Conservation (phyloP, 2,888 invertebrate genomes). For the Meganola albula region DNA sequence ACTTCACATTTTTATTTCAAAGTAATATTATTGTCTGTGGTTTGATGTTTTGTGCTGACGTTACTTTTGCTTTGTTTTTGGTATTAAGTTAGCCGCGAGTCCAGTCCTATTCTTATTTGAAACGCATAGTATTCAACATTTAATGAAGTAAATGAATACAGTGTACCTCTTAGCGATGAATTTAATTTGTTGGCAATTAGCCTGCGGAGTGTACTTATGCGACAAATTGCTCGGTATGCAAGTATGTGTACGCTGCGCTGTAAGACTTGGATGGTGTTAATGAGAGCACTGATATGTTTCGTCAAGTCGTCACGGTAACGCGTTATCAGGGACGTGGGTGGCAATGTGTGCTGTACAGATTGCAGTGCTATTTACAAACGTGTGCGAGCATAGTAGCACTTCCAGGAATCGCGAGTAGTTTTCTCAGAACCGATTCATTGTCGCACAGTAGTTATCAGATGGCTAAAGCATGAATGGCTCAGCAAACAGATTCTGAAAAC, state of each 20-base stretch:
- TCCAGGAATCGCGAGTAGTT: slow-evolving; percentile 73
- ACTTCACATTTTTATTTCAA: too few species aligned
- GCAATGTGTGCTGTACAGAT: slow-evolving; percentile 51
- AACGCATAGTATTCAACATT: too few species aligned
- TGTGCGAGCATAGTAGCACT: slow-evolving; percentile 68
- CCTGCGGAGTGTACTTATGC: slow-evolving; percentile 38
- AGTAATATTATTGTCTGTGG: too few species aligned
- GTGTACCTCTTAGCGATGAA: background rate
- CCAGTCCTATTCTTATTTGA: too few species aligned
- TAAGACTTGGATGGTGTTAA: slow-evolving; percentile 55
- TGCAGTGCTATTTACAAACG: slow-evolving; percentile 38
- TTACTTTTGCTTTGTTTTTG: too few species aligned
- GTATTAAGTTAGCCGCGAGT: too few species aligned
- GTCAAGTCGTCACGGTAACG: slow-evolving; percentile 53
- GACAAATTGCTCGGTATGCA: slow-evolving; percentile 63
- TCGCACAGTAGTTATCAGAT: slow-evolving; percentile 70
- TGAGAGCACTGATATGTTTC: slow-evolving; percentile 68
- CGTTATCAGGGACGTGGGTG: slow-evolving; percentile 69
- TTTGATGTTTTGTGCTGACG: too few species aligned
- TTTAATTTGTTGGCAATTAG: slow-evolving; percentile 9
- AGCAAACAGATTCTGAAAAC: slow-evolving; percentile 35
- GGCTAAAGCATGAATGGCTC: slow-evolving; percentile 65
- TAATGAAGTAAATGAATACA: too few species aligned
- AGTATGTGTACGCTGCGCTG: slow-evolving; percentile 66
- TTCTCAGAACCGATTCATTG: slow-evolving; percentile 69